Evolutionary conservation across 2,113 vertebrate genomes (phyloP).

Genomic region (Xenus cinereus): DNA sequence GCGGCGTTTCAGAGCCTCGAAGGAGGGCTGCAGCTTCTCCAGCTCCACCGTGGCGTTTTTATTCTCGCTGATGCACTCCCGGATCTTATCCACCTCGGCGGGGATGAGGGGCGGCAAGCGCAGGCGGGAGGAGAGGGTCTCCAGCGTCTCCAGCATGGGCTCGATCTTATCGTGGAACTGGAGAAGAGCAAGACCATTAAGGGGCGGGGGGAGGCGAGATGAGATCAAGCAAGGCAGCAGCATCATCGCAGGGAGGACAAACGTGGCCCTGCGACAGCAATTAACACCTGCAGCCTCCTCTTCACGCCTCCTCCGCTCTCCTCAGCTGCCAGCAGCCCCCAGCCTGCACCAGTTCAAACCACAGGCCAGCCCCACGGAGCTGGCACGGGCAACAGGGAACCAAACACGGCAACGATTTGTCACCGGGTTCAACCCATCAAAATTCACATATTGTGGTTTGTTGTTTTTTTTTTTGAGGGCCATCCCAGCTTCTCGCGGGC

Average conservation of each 20-base stretch:
- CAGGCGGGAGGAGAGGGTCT: slow-evolving; percentile 87
- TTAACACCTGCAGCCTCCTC: neutral
- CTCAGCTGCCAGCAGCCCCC: neutral
- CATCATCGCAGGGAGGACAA: neutral
- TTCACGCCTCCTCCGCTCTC: neutral
- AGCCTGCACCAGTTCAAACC: neutral
- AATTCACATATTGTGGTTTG: no score
- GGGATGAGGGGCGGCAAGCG: slow-evolving; percentile 89
- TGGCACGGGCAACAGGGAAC: accelerated
- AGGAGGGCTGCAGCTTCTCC: slow-evolving; percentile 96
- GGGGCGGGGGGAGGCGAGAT: neutral
- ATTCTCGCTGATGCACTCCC: slow-evolving; percentile 94
- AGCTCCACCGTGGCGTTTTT: slow-evolving; percentile 88
- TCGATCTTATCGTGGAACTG: slow-evolving; percentile 98
- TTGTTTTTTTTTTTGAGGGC: neutral
- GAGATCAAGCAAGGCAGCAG: accelerated
- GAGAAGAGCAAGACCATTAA: neutral
- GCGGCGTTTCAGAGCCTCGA: slow-evolving; percentile 88
- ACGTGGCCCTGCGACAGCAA: neutral
- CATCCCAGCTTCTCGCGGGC: accelerated
- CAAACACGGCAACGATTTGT: neutral
- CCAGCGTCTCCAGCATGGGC: slow-evolving; percentile 94
- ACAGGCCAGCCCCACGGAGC: neutral
- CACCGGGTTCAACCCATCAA: accelerated
- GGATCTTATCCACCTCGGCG: slow-evolving; percentile 97